phyloP scores from a whole-genome alignment of 2,888 invertebrate species.

The Agrilus biguttatus region DNA sequence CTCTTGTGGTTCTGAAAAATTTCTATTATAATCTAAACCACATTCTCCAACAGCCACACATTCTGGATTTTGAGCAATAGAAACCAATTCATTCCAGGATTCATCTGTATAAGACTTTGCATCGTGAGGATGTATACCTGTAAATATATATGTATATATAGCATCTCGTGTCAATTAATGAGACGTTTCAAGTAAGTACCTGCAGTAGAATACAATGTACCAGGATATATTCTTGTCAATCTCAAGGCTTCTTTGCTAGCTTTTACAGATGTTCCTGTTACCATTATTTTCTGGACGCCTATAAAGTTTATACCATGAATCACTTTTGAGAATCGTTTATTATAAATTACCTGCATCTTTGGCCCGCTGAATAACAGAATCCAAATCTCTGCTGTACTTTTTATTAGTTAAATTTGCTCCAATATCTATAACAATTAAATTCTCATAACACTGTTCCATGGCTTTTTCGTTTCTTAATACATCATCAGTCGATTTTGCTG shows the following conservation, averaged over 20 bases:
- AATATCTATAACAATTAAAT: conserved; percentile 81
- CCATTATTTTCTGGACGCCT: conserved; percentile 91
- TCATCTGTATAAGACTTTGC: conserved; percentile 71
- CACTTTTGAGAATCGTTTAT: not conserved
- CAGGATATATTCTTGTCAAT: conserved; percentile 78
- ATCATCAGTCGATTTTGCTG: no score
- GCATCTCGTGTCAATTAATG: not conserved
- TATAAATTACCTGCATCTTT: conserved; percentile 66
- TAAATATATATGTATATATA: conserved; percentile 4
- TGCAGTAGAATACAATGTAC: conserved; percentile 80
- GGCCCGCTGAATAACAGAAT: conserved; percentile 80
- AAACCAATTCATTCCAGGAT: conserved; percentile 64
- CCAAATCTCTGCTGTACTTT: conserved; percentile 83
- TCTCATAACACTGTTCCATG: conserved; percentile 76
- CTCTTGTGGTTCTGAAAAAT: conserved; percentile 80
- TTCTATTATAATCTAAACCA: conserved; percentile 86
- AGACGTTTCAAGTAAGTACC: conserved; percentile 34
- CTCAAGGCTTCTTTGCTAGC: conserved; percentile 83
- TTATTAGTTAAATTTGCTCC: conserved; percentile 90
- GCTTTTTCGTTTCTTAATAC: conserved; percentile 6
- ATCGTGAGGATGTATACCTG: conserved; percentile 86
- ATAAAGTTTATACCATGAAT: conserved; percentile 11
- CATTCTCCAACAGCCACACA: conserved; percentile 92
- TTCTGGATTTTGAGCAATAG: conserved; percentile 66
- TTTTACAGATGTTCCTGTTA: conserved; percentile 79